These are phyloP conservation scores for Lepas anatifera DNA, from an alignment of 2,888 invertebrate species.

Conservation along the genomic window DNA sequence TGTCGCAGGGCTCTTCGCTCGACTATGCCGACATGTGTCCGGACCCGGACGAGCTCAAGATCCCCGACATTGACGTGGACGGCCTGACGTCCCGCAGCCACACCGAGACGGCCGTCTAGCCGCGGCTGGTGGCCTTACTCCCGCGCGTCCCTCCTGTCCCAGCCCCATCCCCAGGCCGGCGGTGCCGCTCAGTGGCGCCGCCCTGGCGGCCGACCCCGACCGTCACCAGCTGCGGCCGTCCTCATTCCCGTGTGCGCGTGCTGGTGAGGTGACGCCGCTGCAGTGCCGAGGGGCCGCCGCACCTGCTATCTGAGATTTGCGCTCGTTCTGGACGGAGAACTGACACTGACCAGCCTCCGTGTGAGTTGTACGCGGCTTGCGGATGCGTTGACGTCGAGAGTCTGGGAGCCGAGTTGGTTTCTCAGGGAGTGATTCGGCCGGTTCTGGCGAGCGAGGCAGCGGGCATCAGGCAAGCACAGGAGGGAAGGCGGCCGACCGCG, in stretches of 20 bases:
- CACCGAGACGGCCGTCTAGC: constrained; percentile 85
- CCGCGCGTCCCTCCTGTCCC: background rate
- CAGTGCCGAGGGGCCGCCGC: too few species aligned
- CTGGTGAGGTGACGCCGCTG: too few species aligned
- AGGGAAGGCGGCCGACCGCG: too few species aligned
- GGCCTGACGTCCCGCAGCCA: constrained; percentile 84
- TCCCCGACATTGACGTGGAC: constrained; percentile 85
- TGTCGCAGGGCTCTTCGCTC: constrained; percentile 82
- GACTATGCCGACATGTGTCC: constrained; percentile 82
- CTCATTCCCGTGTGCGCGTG: background rate
- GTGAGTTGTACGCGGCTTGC: too few species aligned
- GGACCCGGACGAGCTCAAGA: constrained; percentile 54
- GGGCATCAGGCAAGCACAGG: background rate
- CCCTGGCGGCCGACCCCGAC: background rate
- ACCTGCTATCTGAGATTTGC: background rate
- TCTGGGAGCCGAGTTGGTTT: background rate
- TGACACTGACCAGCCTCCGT: too few species aligned
- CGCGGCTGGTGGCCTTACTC: background rate
- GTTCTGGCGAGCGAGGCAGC: background rate
- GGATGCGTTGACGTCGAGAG: too few species aligned
- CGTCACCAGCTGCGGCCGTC: background rate
- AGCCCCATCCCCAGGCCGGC: background rate
- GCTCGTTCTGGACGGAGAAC: background rate
- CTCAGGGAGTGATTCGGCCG: background rate
- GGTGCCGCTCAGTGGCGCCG: background rate